Conservation (phyloP, 1,140 invertebrate genomes). For the Drosophila miranda region DNA sequence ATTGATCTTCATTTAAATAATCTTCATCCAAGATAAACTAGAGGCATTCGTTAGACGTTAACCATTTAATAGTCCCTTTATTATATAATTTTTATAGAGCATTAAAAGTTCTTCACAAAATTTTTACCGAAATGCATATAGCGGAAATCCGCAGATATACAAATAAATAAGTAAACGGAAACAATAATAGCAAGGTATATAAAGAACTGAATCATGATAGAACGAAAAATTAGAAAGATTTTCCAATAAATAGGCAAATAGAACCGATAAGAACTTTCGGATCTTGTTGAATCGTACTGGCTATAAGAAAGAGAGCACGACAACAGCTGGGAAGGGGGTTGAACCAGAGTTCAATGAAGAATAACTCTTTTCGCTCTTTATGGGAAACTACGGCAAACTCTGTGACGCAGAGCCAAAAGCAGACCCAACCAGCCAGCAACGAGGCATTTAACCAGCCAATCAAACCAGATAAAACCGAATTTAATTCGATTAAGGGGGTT, state of each 20-base stretch:
- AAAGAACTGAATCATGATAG: neutral
- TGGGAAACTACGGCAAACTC: slow-evolving; percentile 18
- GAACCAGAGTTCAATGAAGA: slow-evolving; percentile 22
- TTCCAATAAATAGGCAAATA: too few relatives aligned
- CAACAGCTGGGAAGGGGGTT: too few relatives aligned
- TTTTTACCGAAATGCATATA: neutral
- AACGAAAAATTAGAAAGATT: too few relatives aligned
- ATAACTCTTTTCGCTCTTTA: slow-evolving; percentile 47
- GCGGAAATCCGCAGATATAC: neutral
- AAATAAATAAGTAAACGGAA: neutral
- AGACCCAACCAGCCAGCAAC: slow-evolving; percentile 21
- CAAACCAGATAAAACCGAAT: slow-evolving; percentile 82
- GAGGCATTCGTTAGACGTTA: too few relatives aligned
- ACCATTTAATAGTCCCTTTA: too few relatives aligned
- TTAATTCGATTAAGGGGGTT: slow-evolving; percentile 80
- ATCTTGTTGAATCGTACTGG: too few relatives aligned
- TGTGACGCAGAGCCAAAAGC: slow-evolving; percentile 31
- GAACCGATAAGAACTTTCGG: too few relatives aligned
- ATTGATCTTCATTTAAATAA: too few relatives aligned
- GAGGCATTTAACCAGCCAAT: slow-evolving; percentile 37
- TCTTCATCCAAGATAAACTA: too few relatives aligned
- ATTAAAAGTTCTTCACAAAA: too few relatives aligned
- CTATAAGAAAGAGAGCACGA: neutral
- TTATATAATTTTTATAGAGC: too few relatives aligned
- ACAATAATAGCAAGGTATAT: neutral